Base-by-base conservation (phyloP, 1,140 invertebrate genomes). In the Ceratina calcarata region DNA sequence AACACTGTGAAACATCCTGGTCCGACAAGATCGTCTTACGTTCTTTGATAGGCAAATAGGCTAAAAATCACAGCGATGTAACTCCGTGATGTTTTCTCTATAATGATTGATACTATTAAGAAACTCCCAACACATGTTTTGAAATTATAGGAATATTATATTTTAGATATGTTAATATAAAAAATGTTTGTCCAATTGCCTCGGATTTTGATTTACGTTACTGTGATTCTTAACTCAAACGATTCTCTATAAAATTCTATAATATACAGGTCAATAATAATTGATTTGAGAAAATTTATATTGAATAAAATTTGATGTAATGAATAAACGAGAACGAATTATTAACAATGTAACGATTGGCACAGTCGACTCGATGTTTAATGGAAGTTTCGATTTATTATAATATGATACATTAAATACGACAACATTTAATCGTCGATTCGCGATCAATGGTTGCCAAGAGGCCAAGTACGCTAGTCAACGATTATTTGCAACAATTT, bases 1-100 rank as follows among this genome's bases (percentile, higher is more conserved):
- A 78, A 72, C 76, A 45, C 32, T 57, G 60, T 20, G 60, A 49
- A 57, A 78, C 27, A 78, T 78, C 60, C 27, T 72, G 76, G 76
- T 72, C 68, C 68, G 20, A 55, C 27, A 72, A 45, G 32, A 49
- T 72, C 76, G 60, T 55, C 67, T 51, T 3, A 37, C 18, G 20
- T 45, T n/a, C n/a, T 45, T 55, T 24, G 20, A 32, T 13, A 45
- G 32, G 16, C 37, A 45, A 45, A 10, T 45, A 45, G 37, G 37
- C 37, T 45, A 6, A 45, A 6, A 45, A 45, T 45, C 37, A 45
- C 37, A 45, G 8, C 37, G 37, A 45, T 45, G 37, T 45, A 45
- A 45, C 37, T 10, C 37, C 37, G 37, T 45, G 3, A 2, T 45
- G 3, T 45, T 10, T 45, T 10, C 37, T 32, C 27, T 32, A 32